Base-by-base conservation (phyloP, 2,888 invertebrate genomes). In the Dasysyrphus tricinctus region DNA sequence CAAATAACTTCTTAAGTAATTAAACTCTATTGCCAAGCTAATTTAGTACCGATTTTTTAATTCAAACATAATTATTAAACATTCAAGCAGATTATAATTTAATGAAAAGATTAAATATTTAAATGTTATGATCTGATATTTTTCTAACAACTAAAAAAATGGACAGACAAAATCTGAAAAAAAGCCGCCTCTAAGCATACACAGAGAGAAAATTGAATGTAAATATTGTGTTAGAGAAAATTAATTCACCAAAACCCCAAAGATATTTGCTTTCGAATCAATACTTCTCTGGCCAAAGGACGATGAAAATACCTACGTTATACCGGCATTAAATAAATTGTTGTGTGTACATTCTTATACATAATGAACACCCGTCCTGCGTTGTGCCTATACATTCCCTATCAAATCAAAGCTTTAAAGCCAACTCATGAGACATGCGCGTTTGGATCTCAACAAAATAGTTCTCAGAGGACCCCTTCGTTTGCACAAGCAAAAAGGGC, bases 181-280 rank as follows among this genome's bases (percentile, higher is more conserved):
- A 47, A 39, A 29, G 16, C 51, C 19, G 24, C 19, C 51, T 24
- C 24, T 12, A 12, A 37, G 49, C 34, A 39, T 37, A 69, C 67
- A 51, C 67, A 54, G 54, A 47, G 11, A 47, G 8, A 39, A 73
- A 73, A 56, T 73, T 73, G 29, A 16, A 51, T 16, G 51, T 69
- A 67, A 69, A 54, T 61, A 72, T 63, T 80, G 8, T 57, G 51
- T 47, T 67, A 63, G 11, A 63, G 11, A 34, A 59, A 11, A 51
- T 75, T 74, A 61, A 75, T 80, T 69, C 49, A 83, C 47, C 39
- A 44, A 39, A 70, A 56, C 74, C 79, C 42, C 54, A 47, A 70
- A 63, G 74, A 2, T 63, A 82, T 79, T 79, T 83, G 51, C 59
- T 54, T 49, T 63, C 67, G 11, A 84, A 84, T 80, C 84, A 70